Evolutionary conservation across 2,888 invertebrate genomes (phyloP), one percentile per base, ranked within the genome.

Genomic region (Calameuta idolon): DNA sequence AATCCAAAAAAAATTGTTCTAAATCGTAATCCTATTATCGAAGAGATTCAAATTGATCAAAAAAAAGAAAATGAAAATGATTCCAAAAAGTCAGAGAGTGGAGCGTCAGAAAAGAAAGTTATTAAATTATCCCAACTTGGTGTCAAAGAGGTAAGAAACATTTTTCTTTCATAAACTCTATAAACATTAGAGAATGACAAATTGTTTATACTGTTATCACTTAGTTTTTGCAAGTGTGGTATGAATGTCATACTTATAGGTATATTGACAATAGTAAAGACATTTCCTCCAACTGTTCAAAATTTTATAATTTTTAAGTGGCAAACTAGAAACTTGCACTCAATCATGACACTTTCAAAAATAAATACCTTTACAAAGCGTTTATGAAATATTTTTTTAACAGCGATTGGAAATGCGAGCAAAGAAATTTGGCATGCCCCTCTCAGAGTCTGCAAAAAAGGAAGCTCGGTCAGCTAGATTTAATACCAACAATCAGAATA

Each of bases 321-420:
- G 75, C 31, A 75, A 77, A 12, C 69, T 35, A 33, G 73, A 55
- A 11, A 40, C 12, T 73, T 75, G 11, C n/a, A 37, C 69, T 75
- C 75, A 69, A 40, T 74, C n/a, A 31, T 80, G 69, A 15, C n/a
- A 92, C 76, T 34, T 37, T 40, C 79, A 77, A 75, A 35, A 55
- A 37, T 37, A 2, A 55, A 55, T 15, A 40, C 40, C 74, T 79
- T 76, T 15, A 76, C 4, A 40, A 78, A 76, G 34, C 76, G 35
- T 75, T 75, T 76, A 37, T 81, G 23, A 55, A 55, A 74, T 78
- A 81, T 80, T 75, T 81, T 69, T 84, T 82, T 85, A 85, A 79
- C 79, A 93, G 93, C 93, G 95, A 81, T 89, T 97, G 78, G 96
- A 96, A 90, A 93, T 96, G 94, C 94, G 97, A 86, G 96, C 96